A percentile compares a stretch with the other conserved stretches of the same genome.
Evolutionary conservation across 2,888 invertebrate genomes (phyloP).

Genomic region (Luperina testacea): DNA sequence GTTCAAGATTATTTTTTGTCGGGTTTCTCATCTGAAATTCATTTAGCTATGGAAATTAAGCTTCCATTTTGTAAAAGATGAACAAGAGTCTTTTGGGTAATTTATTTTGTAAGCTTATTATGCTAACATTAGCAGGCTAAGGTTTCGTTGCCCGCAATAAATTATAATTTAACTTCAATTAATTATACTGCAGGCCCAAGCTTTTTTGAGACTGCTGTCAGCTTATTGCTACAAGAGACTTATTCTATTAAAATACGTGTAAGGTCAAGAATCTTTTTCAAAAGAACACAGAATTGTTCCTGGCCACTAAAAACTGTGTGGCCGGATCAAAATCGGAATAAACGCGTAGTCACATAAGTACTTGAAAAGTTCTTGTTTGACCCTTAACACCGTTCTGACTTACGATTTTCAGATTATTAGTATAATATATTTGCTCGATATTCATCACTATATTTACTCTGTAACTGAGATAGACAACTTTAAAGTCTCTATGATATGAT

Average conservation of each 20-base stretch:
- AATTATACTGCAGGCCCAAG: neutral
- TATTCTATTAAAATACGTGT: neutral
- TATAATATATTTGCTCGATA: neutral
- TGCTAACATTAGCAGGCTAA: neutral
- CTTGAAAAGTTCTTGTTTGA: neutral
- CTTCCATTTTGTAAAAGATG: neutral
- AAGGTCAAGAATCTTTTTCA: neutral
- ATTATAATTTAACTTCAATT: slow-evolving; percentile 10
- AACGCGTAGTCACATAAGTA: no score
- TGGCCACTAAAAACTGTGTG: neutral
- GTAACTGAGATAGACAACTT: neutral
- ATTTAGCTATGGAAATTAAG: neutral
- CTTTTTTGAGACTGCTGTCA: neutral
- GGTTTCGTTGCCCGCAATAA: neutral
- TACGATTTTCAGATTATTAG: neutral
- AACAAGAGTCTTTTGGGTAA: neutral
- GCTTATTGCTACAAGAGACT: neutral
- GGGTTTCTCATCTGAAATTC: neutral
- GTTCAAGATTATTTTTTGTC: neutral
- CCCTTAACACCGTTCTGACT: neutral
- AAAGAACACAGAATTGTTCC: neutral
- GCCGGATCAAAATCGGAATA: neutral
- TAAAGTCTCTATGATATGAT: neutral
- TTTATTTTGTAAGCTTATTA: neutral
- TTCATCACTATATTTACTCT: neutral